Evolutionary conservation across 2,888 invertebrate genomes (phyloP).

Genomic region (Hecatera dysodea): DNA sequence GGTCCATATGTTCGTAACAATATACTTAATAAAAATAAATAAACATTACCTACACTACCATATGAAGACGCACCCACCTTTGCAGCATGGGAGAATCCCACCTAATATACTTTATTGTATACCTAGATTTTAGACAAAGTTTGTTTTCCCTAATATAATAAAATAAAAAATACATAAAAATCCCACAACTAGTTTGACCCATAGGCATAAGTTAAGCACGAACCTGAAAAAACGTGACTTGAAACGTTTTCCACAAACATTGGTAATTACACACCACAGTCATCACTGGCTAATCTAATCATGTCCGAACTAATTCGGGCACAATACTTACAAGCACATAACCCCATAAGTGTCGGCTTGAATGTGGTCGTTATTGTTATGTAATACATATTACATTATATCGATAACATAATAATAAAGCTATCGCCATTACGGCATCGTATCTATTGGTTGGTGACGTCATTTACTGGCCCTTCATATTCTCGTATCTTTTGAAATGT

Average conservation of each 20-base stretch:
- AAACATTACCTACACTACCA: too few relatives aligned
- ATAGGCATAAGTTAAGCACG: too few relatives aligned
- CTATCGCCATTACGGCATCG: slow-evolving; percentile 14
- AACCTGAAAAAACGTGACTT: too few relatives aligned
- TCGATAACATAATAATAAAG: slow-evolving; percentile 4
- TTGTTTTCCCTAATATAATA: too few relatives aligned
- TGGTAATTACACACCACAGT: not conserved
- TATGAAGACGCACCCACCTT: too few relatives aligned
- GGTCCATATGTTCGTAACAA: too few relatives aligned
- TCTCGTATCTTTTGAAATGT: slow-evolving; percentile 20
- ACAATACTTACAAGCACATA: slow-evolving; percentile 9
- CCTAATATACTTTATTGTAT: too few relatives aligned
- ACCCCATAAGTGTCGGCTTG: not conserved
- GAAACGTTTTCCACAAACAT: slow-evolving; percentile 1
- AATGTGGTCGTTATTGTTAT: slow-evolving; percentile 36
- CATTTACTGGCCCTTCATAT: slow-evolving; percentile 22
- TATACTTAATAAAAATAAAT: too few relatives aligned
- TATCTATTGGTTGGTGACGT: slow-evolving; percentile 20
- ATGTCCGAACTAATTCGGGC: not conserved
- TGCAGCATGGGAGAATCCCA: too few relatives aligned
- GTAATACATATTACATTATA: slow-evolving; percentile 11
- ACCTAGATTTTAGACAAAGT: too few relatives aligned
- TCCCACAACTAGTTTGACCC: too few relatives aligned
- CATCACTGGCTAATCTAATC: slow-evolving; percentile 21
- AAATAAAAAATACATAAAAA: too few relatives aligned